Percentiles rank a stretch among this genome's conserved stretches.
Evolutionary conservation across 2,113 vertebrate species (phyloP).

Genomic region (Myotis lucifugus): DNA sequence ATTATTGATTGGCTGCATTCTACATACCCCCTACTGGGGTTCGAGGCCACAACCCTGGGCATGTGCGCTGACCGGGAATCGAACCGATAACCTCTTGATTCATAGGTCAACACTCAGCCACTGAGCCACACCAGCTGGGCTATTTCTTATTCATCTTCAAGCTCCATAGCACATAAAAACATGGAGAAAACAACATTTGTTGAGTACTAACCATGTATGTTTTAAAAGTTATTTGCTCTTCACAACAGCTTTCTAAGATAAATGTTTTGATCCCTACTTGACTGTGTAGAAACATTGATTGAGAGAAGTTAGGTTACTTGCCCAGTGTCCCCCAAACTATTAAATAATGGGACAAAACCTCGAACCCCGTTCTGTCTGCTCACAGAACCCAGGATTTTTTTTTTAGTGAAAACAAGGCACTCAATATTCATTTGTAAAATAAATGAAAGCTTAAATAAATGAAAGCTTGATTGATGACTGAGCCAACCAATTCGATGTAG

Average conservation of each 20-base stretch:
- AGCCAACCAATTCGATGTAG: constrained; percentile 30
- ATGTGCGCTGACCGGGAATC: too few relatives aligned
- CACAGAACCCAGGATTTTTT: neutral
- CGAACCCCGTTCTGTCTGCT: constrained; percentile 12
- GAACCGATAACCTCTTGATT: too few relatives aligned
- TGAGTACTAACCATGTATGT: neutral
- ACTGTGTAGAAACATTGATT: neutral
- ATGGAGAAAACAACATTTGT: neutral
- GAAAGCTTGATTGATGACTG: constrained; percentile 48
- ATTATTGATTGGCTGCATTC: too few relatives aligned
- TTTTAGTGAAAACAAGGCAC: neutral
- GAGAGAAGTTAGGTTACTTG: constrained; percentile 6
- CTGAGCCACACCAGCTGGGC: neutral
- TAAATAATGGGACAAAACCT: constrained; percentile 28
- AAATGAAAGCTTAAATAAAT: constrained; percentile 56
- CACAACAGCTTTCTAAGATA: neutral
- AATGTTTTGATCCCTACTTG: neutral
- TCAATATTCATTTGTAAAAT: constrained; percentile 54
- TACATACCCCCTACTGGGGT: too few relatives aligned
- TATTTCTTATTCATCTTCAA: neutral
- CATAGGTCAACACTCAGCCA: too few relatives aligned
- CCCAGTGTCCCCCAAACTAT: neutral
- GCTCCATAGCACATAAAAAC: neutral
- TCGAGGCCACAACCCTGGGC: too few relatives aligned
- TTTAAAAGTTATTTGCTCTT: constrained; percentile 32